Conservation (phyloP, 2,113 vertebrate species). For the Prinia subflava region DNA sequence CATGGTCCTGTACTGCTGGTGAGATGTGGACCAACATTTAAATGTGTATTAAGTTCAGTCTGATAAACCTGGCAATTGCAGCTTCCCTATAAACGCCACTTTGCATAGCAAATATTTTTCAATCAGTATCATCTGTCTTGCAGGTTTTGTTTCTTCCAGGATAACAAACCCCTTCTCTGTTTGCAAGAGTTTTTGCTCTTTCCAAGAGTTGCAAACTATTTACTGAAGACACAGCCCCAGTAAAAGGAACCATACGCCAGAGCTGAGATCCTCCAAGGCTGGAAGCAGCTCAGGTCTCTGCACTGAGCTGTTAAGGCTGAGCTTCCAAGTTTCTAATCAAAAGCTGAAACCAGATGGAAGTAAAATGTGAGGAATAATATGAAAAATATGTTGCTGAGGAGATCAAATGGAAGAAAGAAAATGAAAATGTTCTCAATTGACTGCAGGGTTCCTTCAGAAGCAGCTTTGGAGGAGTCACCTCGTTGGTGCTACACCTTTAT, state of each 20-base stretch:
- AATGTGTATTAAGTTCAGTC: neutral
- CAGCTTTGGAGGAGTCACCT: slow-evolving; percentile 19
- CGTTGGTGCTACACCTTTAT: neutral
- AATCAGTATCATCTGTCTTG: neutral
- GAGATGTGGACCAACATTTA: neutral
- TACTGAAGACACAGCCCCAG: neutral
- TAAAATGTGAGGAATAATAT: slow-evolving; percentile 69
- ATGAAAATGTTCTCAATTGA: slow-evolving; percentile 48
- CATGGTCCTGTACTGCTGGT: neutral
- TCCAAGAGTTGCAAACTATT: neutral
- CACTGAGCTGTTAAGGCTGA: slow-evolving; percentile 28
- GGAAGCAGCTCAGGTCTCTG: slow-evolving; percentile 34
- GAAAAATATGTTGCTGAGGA: slow-evolving; percentile 70
- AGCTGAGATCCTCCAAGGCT: neutral
- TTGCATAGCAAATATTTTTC: neutral
- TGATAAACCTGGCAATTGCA: neutral
- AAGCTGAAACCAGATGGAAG: slow-evolving; percentile 76
- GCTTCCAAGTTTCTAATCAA: slow-evolving; percentile 67
- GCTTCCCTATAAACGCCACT: neutral
- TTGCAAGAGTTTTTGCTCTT: neutral
- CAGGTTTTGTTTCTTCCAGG: neutral
- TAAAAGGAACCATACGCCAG: neutral
- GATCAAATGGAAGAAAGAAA: slow-evolving; percentile 70
- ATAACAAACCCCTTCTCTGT: neutral
- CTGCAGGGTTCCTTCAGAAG: slow-evolving; percentile 34